Evolutionary conservation across 2,113 vertebrate species (phyloP).

Genomic region (Danionella cerebrum): DNA sequence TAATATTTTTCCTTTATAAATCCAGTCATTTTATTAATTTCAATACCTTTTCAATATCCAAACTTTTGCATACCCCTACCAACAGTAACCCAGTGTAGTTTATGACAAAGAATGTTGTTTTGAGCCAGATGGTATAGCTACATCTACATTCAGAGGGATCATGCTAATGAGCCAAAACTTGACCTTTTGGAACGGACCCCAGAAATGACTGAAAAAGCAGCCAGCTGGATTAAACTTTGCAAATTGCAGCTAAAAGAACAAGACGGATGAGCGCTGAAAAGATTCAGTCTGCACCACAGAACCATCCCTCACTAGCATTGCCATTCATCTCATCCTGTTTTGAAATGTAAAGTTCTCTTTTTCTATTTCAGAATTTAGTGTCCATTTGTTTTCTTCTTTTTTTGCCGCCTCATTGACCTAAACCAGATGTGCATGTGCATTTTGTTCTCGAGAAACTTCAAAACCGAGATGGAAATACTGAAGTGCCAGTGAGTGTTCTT

Average conservation of each 20-base stretch:
- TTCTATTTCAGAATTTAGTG: not conserved
- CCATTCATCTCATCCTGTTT: not conserved
- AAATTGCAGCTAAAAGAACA: not conserved
- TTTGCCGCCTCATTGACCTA: not conserved
- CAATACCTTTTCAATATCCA: too few relatives aligned
- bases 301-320: not conserved
- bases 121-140: not conserved
- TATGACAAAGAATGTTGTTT: too few relatives aligned
- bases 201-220: not conserved
- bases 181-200: not conserved
- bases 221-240: not conserved
- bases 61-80: too few relatives aligned
- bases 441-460: not conserved
- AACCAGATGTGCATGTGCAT: slow-evolving; percentile 23
- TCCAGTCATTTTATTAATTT: too few relatives aligned
- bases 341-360: not conserved
- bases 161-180: not conserved
- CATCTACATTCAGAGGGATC: not conserved
- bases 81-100: too few relatives aligned
- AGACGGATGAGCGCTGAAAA: not conserved
- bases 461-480: slow-evolving; percentile 8
- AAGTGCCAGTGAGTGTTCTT: not conserved
- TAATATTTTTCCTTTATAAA: too few relatives aligned
- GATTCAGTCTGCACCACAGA: not conserved
- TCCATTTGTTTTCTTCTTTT: not conserved